Evolutionary conservation across 1,140 invertebrate species (phyloP).

Genomic region (Philotrypesis tridentata): DNA sequence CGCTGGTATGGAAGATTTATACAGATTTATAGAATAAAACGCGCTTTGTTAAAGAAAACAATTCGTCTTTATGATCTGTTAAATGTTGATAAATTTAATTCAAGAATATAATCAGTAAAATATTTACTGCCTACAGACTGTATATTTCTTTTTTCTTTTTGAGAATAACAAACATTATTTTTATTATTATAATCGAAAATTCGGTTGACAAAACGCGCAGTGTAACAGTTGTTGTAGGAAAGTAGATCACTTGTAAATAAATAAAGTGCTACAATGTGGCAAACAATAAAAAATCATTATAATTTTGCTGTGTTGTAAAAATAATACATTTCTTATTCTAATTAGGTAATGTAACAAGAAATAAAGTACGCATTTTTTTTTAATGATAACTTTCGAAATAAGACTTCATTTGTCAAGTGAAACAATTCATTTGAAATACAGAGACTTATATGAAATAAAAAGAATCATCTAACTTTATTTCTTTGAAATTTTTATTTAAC

Average conservation of each 20-base stretch:
- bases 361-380: slow-evolving; percentile 47
- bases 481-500: slow-evolving; percentile 1
- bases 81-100: no score
- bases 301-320: slow-evolving; percentile 44
- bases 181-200: no score
- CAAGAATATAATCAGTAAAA: no score
- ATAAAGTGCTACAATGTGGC: slow-evolving; percentile 17
- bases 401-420: slow-evolving; percentile 20
- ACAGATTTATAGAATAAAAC: no score
- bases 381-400: slow-evolving; percentile 44
- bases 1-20: no score
- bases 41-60: no score
- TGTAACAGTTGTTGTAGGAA: no score
- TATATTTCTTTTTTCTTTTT: no score
- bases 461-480: slow-evolving; percentile 12
- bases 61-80: no score
- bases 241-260: slow-evolving; percentile 48
- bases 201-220: no score
- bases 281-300: slow-evolving; percentile 9
- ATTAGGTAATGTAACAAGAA: slow-evolving; percentile 40
- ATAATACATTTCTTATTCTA: slow-evolving; percentile 49
- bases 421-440: slow-evolving; percentile 37
- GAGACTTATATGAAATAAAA: slow-evolving; percentile 39
- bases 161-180: no score
- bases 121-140: no score